Conservation (phyloP, 1,140 invertebrate genomes). For the Theocolax elegans region DNA sequence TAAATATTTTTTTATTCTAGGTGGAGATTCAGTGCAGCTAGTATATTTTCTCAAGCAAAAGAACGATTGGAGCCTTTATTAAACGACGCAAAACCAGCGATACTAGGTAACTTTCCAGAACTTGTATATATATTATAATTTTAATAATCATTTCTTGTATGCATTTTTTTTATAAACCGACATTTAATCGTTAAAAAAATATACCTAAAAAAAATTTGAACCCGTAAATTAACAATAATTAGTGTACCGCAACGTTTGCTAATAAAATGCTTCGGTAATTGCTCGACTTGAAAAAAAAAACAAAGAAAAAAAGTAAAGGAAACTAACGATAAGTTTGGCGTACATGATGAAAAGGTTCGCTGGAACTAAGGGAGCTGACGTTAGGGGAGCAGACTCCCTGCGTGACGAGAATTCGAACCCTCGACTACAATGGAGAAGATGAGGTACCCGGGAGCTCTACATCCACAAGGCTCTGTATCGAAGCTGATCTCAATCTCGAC, state of each 20-base stretch:
- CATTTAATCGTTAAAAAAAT: too few species aligned
- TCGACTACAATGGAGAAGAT: constrained; percentile 58
- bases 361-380: constrained; percentile 62
- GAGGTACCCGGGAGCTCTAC: constrained; percentile 41
- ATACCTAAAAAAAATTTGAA: too few species aligned
- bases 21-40: constrained; percentile 69
- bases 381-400: constrained; percentile 64
- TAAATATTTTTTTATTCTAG: too few species aligned
- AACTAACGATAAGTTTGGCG: too few species aligned
- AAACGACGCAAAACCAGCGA: constrained; percentile 66
- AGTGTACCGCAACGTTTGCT: too few species aligned
- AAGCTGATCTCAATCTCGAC: constrained; percentile 66
- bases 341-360: constrained; percentile 49
- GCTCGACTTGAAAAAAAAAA: too few species aligned
- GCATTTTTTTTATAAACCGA: too few species aligned
- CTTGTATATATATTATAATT: neutral
- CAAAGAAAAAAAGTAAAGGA: too few species aligned
- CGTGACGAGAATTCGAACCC: constrained; percentile 59
- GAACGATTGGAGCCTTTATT: constrained; percentile 67
- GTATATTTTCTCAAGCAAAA: constrained; percentile 67
- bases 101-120: constrained; percentile 63
- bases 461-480: constrained; percentile 65
- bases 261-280: too few species aligned
- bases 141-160: neutral
- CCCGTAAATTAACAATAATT: too few species aligned